Conservation (phyloP, 30 jellyfish, hydroid and myxozoan genomes). For the Chrysaora quinquecirrha region DNA sequence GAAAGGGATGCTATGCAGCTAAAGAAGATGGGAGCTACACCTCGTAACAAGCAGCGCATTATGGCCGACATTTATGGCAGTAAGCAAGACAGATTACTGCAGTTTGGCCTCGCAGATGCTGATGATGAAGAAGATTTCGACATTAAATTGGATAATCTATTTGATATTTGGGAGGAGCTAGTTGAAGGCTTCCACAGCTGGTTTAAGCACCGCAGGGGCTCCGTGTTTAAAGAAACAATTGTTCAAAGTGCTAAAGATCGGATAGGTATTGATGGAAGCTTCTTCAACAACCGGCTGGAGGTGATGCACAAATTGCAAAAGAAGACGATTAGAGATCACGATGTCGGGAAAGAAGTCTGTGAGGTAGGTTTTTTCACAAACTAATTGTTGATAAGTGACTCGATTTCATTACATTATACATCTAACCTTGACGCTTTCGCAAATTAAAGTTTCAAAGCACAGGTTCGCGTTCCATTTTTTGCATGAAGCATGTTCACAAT, state of each 20-base stretch:
- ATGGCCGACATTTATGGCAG: slow-evolving; percentile 16
- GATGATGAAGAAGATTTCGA: slow-evolving; percentile 5
- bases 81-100: neutral
- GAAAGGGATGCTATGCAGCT: slow-evolving; percentile 25
- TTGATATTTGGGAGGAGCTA: neutral
- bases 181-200: slow-evolving; percentile 17
- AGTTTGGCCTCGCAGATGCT: slow-evolving; percentile 19
- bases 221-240: slow-evolving; percentile 5
- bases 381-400: too few relatives aligned
- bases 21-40: slow-evolving; percentile 1
- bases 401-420: too few relatives aligned
- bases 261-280: neutral
- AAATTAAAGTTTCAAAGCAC: too few relatives aligned
- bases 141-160: neutral
- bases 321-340: neutral
- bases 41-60: neutral
- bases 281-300: slow-evolving; percentile 16
- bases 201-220: neutral
- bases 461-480: too few relatives aligned
- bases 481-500: too few relatives aligned
- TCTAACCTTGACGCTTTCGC: too few relatives aligned
- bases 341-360: slow-evolving; percentile 9
- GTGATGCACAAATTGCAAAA: slow-evolving; percentile 21
- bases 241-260: slow-evolving; percentile 2
- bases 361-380: too few relatives aligned